A percentile compares a stretch with the other conserved stretches of the same genome.
phyloP scores from a whole-genome alignment of 2,888 invertebrate genomes.

The Poecilobothrus nobilitatus region DNA sequence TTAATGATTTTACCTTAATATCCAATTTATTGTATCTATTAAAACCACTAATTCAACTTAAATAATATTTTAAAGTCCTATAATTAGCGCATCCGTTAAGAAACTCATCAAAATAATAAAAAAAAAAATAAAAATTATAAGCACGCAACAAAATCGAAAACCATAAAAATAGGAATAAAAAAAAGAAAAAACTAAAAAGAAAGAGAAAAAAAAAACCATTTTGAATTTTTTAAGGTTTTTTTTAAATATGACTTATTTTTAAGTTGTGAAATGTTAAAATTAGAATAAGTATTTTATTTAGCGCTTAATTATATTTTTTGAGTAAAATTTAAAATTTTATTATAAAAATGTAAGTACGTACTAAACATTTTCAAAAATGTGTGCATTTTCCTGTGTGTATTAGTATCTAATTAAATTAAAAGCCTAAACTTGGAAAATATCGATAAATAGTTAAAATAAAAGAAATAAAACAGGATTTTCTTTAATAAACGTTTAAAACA shows the following conservation, averaged over 20 bases:
- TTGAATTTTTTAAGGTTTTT: not conserved
- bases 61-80: slow-evolving; percentile 12
- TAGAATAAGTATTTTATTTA: no score
- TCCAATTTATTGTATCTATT: slow-evolving; percentile 9
- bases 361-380: no score
- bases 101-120: slow-evolving; percentile 9
- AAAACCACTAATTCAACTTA: slow-evolving; percentile 12
- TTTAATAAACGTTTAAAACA: no score
- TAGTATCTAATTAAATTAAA: no score
- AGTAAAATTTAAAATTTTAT: no score
- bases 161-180: not conserved
- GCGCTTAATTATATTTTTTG: no score
- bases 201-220: not conserved
- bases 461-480: no score
- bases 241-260: not conserved
- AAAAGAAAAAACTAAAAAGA: not conserved
- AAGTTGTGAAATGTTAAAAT: no score
- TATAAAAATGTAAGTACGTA: no score
- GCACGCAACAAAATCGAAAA: not conserved
- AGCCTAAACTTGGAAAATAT: no score
- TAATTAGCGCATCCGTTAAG: slow-evolving; percentile 9
- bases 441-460: no score
- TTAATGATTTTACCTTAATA: slow-evolving; percentile 10
- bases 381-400: no score
- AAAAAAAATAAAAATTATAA: not conserved